phyloP scores from a whole-genome alignment of 2,888 invertebrate species.

The Mythimna loreyi region DNA sequence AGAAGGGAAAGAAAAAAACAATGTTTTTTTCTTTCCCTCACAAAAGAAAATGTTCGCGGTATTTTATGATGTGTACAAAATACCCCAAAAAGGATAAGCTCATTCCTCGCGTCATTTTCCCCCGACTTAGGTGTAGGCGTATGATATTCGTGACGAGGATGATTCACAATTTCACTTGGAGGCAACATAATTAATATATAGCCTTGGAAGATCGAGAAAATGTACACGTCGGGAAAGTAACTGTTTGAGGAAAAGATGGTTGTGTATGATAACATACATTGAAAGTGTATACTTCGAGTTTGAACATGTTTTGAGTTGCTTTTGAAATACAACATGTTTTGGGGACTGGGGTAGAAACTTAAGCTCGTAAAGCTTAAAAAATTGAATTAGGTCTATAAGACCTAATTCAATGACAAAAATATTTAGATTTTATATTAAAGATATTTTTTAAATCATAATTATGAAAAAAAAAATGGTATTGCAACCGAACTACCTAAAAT shows the following conservation, averaged over 20 bases:
- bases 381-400: no score
- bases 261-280: not conserved
- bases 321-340: not conserved
- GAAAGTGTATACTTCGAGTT: not conserved
- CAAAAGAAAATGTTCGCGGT: not conserved
- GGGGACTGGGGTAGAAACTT: no score
- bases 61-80: slow-evolving; percentile 24
- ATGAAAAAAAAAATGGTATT: no score
- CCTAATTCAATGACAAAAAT: no score
- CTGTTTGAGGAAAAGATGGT: slow-evolving; percentile 19
- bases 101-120: slow-evolving; percentile 32
- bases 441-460: no score
- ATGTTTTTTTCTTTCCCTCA: slow-evolving; percentile 1
- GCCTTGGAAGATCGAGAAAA: slow-evolving; percentile 40
- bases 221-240: slow-evolving; percentile 11
- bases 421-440: no score
- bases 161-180: slow-evolving; percentile 33
- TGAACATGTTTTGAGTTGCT: not conserved
- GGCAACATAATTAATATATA: slow-evolving; percentile 50
- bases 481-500: no score
- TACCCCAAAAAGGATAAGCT: slow-evolving; percentile 27
- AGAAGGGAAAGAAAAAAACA: not conserved
- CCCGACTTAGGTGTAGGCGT: slow-evolving; percentile 12
- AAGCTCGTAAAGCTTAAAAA: no score
- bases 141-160: slow-evolving; percentile 26